These are phyloP conservation scores for Drosophila macrothrix DNA, from an alignment of 2,888 invertebrate species.

Conservation along the genomic window DNA sequence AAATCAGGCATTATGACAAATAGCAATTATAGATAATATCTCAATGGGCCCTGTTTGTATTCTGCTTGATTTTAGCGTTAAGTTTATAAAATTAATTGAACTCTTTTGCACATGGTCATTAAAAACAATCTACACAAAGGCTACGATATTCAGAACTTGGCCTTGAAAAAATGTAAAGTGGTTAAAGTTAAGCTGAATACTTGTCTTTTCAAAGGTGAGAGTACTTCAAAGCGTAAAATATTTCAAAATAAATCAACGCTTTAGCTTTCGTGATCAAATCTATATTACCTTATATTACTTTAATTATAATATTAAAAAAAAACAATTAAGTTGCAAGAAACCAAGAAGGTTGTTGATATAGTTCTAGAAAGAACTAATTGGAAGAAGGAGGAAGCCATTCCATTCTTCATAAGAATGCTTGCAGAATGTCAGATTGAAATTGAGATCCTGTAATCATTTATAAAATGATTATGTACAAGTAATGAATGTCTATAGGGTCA, in stretches of 20 bases:
- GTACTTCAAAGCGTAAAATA: not conserved
- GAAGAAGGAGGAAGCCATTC: not conserved
- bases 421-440: not conserved
- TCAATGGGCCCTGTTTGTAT: constrained; percentile 1
- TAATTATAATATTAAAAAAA: not conserved
- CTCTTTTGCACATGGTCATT: not conserved
- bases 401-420: not conserved
- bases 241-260: not conserved
- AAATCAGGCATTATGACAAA: constrained; percentile 5
- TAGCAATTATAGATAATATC: constrained; percentile 9
- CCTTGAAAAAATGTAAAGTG: not conserved
- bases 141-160: not conserved
- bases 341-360: not conserved
- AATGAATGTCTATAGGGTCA: not conserved
- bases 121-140: not conserved
- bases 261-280: not conserved
- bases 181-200: not conserved
- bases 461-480: not conserved
- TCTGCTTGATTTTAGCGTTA: not conserved
- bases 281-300: no score
- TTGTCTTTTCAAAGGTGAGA: not conserved
- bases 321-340: not conserved
- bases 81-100: not conserved
- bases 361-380: not conserved
- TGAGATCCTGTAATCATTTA: not conserved